Conservation (phyloP, 1,140 invertebrate genomes). For the Drosophila pectinifera region DNA sequence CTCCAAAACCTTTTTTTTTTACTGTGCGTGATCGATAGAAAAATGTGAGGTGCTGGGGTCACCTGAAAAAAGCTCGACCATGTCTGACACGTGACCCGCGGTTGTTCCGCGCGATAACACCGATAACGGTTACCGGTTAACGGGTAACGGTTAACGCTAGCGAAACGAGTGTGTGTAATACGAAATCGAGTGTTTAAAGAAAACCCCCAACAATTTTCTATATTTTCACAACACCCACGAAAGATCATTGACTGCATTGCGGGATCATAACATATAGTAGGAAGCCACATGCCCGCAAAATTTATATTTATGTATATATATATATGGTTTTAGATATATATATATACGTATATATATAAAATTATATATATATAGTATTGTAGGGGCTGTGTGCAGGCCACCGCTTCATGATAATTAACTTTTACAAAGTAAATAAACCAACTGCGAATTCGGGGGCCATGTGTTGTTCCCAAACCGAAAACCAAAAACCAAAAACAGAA, state of each 20-base stretch:
- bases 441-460: slow-evolving; percentile 72
- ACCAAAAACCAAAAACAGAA: slow-evolving; percentile 14
- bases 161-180: slow-evolving; percentile 26
- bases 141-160: no score
- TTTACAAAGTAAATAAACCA: slow-evolving; percentile 79
- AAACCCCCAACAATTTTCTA: slow-evolving; percentile 19
- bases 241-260: slow-evolving; percentile 47
- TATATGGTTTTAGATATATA: slow-evolving; percentile 1
- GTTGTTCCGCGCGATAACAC: slow-evolving; percentile 28
- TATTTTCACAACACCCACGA: slow-evolving; percentile 46
- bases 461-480: slow-evolving; percentile 53
- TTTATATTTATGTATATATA: slow-evolving; percentile 28
- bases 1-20: slow-evolving; percentile 16
- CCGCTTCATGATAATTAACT: slow-evolving; percentile 77
- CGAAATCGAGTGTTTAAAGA: slow-evolving; percentile 2
- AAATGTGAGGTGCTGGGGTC: slow-evolving; percentile 39
- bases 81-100: slow-evolving; percentile 48
- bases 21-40: slow-evolving; percentile 40
- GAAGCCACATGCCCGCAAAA: slow-evolving; percentile 46
- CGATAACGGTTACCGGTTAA: no score
- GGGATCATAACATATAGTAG: slow-evolving; percentile 30
- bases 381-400: slow-evolving; percentile 46
- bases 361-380: slow-evolving; percentile 13
- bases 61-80: slow-evolving; percentile 21
- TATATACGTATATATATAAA: neutral